Evolutionary conservation across 2,113 vertebrate species (phyloP).

Genomic region (Lutjanus erythropterus): DNA sequence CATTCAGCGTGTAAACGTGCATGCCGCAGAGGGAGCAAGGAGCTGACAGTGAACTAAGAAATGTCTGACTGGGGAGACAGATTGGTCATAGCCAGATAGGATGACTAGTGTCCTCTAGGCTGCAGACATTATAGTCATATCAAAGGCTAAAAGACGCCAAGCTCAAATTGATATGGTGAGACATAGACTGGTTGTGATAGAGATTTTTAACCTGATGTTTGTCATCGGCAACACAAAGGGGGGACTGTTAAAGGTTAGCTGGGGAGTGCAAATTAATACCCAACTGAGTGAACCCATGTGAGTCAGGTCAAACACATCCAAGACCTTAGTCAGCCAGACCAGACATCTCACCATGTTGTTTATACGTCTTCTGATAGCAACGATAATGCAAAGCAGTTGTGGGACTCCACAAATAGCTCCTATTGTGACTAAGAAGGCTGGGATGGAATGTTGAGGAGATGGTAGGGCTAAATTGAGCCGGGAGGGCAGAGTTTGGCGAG

Average conservation of each 20-base stretch:
- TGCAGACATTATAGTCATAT: slow-evolving; percentile 35
- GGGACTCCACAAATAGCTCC: slow-evolving; percentile 56
- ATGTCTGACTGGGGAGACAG: slow-evolving; percentile 36
- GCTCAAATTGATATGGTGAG: slow-evolving; percentile 33
- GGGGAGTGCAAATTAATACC: slow-evolving; percentile 51
- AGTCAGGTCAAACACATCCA: slow-evolving; percentile 61
- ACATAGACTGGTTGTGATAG: slow-evolving; percentile 21
- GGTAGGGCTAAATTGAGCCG: slow-evolving; percentile 27
- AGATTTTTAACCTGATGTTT: slow-evolving; percentile 52
- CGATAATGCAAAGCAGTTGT: slow-evolving; percentile 69
- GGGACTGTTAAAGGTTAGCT: slow-evolving; percentile 30
- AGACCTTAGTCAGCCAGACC: slow-evolving; percentile 50
- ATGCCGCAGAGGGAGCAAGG: not conserved
- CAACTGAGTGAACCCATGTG: slow-evolving; percentile 34
- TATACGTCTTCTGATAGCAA: slow-evolving; percentile 52
- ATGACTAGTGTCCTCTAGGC: slow-evolving; percentile 35
- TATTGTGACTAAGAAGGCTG: slow-evolving; percentile 42
- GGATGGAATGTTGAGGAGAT: slow-evolving; percentile 28
- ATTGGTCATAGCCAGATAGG: slow-evolving; percentile 28
- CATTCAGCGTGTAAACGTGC: not conserved
- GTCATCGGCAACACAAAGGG: slow-evolving; percentile 55
- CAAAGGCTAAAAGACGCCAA: slow-evolving; percentile 36
- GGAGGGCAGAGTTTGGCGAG: slow-evolving; percentile 9
- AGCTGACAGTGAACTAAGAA: slow-evolving; percentile 28
- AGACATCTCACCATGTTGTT: slow-evolving; percentile 59